Evolutionary conservation across 2,888 invertebrate genomes (phyloP), one percentile per base, ranked within the genome.

Genomic region (Octonoba sinensis): DNA sequence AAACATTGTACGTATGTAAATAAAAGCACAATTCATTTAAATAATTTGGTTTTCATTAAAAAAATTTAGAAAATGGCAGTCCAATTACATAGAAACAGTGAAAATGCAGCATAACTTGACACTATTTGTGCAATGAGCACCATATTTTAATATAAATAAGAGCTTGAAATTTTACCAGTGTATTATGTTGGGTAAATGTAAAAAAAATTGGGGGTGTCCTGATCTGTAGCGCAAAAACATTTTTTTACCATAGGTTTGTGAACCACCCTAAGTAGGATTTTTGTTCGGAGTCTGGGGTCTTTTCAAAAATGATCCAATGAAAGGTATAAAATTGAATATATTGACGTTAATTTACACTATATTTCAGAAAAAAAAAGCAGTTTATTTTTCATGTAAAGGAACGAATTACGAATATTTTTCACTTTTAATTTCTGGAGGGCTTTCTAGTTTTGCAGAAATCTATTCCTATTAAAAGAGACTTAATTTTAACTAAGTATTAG

Each of bases 191-290:
- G 54, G 8, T 54, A 54, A 18, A 54, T 2, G 54, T 54, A 54
- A 54, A 54, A 54, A 4, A 27, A 27, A 3, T 2, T 3, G 27
- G 6, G 27, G 27, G 2, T 3, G 6, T 6, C 4, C 3, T 18
- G 18, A 54, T 8, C n/a, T 4, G 18, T 54, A 18, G n/a, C n/a
- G 18, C n/a, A 54, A 15, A 15, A 15, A 15, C 15, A 15, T 49
- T 49, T 49, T 49, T 49, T 49, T 49, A 15, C 49, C 15, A 15
- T 49, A 49, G 12, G 49, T 49, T 49, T 49, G 15, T 49, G 49
- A 49, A 49, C 49, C 49, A 49, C 49, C 49, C 49, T 49, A 49
- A 49, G n/a, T n/a, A n/a, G n/a, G n/a, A n/a, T n/a, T n/a, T n/a
- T n/a, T n/a, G n/a, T n/a, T n/a, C n/a, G n/a, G n/a, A n/a, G n/a